Evolutionary conservation across 2,797 vertebrate species (phyloP).

Genomic region (Syngnathus acus): DNA sequence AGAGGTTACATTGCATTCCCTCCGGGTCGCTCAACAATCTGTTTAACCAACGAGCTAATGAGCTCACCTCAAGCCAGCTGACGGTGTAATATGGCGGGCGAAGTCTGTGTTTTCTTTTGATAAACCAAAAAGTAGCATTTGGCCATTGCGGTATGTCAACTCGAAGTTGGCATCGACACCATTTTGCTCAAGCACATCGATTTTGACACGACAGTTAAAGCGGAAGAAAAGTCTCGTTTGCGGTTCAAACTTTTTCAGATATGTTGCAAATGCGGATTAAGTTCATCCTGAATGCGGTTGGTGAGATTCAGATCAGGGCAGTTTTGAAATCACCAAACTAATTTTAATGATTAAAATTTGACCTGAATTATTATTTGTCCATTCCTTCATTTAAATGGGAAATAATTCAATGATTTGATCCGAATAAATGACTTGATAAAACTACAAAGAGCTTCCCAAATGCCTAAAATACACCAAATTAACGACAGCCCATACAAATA

Average conservation of each 20-base stretch:
- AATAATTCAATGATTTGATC: no score
- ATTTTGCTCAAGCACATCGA: background rate
- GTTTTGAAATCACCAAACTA: no score
- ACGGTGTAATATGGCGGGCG: slow-evolving; percentile 43
- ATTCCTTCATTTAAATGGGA: background rate
- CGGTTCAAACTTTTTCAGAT: no score
- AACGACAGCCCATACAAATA: background rate
- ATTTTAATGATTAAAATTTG: no score
- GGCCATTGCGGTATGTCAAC: slow-evolving; percentile 15
- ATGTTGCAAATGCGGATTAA: no score
- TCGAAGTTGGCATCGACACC: slow-evolving; percentile 2
- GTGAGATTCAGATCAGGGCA: no score
- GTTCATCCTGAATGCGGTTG: no score
- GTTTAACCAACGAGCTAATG: slow-evolving; percentile 43
- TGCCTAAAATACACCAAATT: background rate
- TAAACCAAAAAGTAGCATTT: background rate
- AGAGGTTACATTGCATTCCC: slow-evolving; percentile 22
- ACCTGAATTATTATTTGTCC: no score
- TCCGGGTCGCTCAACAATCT: slow-evolving; percentile 24
- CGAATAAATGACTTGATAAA: background rate
- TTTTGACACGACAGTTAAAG: no score
- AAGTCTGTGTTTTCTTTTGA: slow-evolving; percentile 1
- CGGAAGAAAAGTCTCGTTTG: no score
- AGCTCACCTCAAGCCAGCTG: slow-evolving; percentile 23
- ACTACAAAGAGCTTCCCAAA: background rate